Conservation (phyloP, 2,797 vertebrate genomes). For the Macropodus opercularis region DNA sequence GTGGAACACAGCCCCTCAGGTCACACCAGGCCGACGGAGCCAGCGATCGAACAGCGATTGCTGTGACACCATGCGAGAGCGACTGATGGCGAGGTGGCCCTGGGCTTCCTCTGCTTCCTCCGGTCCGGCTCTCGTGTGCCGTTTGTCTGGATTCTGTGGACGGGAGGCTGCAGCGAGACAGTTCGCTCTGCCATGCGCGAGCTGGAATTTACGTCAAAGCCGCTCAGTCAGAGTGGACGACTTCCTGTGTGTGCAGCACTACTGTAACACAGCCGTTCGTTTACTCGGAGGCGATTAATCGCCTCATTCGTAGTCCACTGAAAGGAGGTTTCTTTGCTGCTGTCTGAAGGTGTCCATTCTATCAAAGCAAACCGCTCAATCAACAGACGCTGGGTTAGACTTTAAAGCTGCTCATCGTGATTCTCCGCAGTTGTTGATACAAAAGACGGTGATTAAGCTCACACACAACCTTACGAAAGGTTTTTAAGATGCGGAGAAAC, state of each 20-base stretch:
- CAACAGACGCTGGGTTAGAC: constrained; percentile 17
- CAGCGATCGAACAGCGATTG: constrained; percentile 1
- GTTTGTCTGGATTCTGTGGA: constrained; percentile 40
- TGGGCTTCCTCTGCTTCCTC: constrained; percentile 1
- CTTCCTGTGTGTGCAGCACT: constrained; percentile 35
- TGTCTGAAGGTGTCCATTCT: constrained; percentile 26
- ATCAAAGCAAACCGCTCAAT: constrained; percentile 12
- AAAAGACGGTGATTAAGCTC: background rate
- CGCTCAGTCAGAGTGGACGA: constrained; percentile 57
- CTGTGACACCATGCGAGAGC: background rate
- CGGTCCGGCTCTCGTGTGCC: constrained; percentile 35
- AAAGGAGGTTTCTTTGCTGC: constrained; percentile 34
- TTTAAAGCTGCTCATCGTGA: background rate
- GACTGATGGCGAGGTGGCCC: constrained; percentile 25
- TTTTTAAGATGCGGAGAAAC: background rate
- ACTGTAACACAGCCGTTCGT: constrained; percentile 57
- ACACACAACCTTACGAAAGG: background rate
- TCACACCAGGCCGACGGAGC: constrained; percentile 22
- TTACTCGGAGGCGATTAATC: constrained; percentile 55
- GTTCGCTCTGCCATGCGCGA: constrained; percentile 51
- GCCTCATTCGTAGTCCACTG: constrained; percentile 32
- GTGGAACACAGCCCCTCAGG: background rate
- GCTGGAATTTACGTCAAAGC: constrained; percentile 71
- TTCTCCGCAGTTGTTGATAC: background rate
- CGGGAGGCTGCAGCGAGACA: constrained; percentile 31